Percentiles rank a stretch among this genome's conserved stretches.
Evolutionary conservation across 2,888 invertebrate species (phyloP).

Genomic region (Geophilus truncorum): DNA sequence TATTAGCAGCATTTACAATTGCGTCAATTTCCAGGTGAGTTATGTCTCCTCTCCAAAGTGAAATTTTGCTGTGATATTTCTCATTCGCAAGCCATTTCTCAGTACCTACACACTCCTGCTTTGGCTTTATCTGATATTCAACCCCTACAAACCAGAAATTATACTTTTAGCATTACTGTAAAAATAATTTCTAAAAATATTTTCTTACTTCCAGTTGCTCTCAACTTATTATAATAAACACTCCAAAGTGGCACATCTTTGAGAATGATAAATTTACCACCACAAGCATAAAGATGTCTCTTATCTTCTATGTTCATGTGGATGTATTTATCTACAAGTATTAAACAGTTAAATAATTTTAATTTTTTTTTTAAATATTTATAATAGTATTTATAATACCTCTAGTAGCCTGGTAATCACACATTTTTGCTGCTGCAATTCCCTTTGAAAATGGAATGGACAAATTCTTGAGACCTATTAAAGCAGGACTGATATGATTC

Average conservation of each 20-base stretch:
- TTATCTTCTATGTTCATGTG: not conserved
- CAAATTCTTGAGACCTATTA: too few relatives aligned
- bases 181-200: not conserved
- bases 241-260: not conserved
- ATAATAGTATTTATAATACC: not conserved
- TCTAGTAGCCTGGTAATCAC: not conserved
- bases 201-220: not conserved
- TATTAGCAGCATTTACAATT: conserved; percentile 87
- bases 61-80: conserved; percentile 43
- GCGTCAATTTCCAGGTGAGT: conserved; percentile 77
- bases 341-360: not conserved
- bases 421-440: too few relatives aligned
- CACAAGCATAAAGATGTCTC: not conserved
- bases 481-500: too few relatives aligned
- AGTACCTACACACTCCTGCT: not conserved
- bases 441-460: too few relatives aligned
- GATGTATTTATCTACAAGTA: not conserved
- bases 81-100: not conserved
- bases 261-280: not conserved
- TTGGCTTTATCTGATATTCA: not conserved
- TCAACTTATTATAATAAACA: not conserved
- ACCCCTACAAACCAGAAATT: not conserved
- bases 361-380: not conserved
- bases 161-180: not conserved
- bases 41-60: conserved; percentile 68